Conservation (phyloP, 2,113 vertebrate species). For the Poecile atricapillus region DNA sequence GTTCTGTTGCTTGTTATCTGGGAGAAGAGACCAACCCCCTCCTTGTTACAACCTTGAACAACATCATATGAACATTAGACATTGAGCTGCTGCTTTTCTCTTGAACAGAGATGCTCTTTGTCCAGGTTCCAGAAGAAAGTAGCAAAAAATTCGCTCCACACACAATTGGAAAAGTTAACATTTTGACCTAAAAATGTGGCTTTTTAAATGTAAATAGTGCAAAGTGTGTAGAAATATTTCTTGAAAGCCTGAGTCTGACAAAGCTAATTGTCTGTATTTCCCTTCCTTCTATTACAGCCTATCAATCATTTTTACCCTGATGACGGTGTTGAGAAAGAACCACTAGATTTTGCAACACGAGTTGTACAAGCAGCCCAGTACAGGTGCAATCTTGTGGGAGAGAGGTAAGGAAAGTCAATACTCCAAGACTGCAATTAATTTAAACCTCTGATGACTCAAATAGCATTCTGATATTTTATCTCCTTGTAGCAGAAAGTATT, state of each 20-base stretch:
- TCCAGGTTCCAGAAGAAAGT: background rate
- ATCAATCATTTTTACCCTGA: background rate
- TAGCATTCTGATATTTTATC: background rate
- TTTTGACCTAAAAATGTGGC: background rate
- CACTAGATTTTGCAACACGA: background rate
- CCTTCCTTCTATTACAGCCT: background rate
- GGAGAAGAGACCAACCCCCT: background rate
- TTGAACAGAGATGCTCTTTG: background rate
- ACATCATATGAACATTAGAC: background rate
- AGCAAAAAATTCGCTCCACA: background rate
- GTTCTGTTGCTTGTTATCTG: background rate
- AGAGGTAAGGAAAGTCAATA: background rate
- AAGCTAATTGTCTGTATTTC: background rate
- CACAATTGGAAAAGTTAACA: rapidly evolving
- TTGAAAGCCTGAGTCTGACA: background rate
- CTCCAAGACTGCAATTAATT: background rate
- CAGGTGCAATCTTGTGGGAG: background rate
- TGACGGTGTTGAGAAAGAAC: background rate
- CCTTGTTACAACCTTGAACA: background rate
- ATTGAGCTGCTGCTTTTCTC: background rate
- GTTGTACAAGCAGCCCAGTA: background rate
- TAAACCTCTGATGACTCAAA: background rate
- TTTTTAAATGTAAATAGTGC: background rate
- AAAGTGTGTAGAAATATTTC: background rate
- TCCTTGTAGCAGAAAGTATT: background rate